Base-by-base conservation (phyloP, 1,140 invertebrate genomes). In the Tachypleus tridentatus region DNA sequence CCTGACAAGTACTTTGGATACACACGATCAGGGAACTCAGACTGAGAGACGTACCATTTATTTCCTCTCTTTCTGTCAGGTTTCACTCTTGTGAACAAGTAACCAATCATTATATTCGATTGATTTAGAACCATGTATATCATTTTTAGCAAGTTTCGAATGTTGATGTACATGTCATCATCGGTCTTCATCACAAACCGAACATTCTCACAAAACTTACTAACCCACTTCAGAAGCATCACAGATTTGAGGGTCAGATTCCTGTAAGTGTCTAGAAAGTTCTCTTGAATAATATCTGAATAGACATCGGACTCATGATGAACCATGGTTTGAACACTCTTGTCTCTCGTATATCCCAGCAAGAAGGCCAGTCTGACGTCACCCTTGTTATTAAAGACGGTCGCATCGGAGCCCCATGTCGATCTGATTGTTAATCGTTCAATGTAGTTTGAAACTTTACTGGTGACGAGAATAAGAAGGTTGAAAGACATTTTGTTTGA, bases 1-100 rank as follows among this genome's bases (percentile, higher is more conserved):
- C 90, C 91, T 0, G 88, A 91, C 61, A 93, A 76, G 77, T 93
- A 94, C 68, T 85, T 83, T 4, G 91, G 91, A 80, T 91, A 93
- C 10, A 81, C 79, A 66, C 80, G 77, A 2, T 81, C 84, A 3
- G 80, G 75, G 73, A 85, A 93, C 85, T 93, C 87, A 73, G 91
- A 91, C 9, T 82, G 82, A 8, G 89, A 89, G 60, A 85, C 76
- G 60, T 51, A 69, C 63, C 65, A 69, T 11, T 64, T 66, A 52
- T 87, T 52, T 47, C 52, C 29, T 9, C 10, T 85, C 70, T 89
- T 89, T 29, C 91, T 80, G 66, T 91, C 86, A 0, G 90, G 90
- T 73, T 87, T 88, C 86, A 89, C 92, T 73, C 86, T 87, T 67
- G 83, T 85, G 0, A 89, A 87, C 58, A 92, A 75, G 50, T 88